Percentiles rank a stretch among this genome's conserved stretches.
phyloP scores from a whole-genome alignment of 2,113 vertebrate genomes.

The Ellobius talpinus region DNA sequence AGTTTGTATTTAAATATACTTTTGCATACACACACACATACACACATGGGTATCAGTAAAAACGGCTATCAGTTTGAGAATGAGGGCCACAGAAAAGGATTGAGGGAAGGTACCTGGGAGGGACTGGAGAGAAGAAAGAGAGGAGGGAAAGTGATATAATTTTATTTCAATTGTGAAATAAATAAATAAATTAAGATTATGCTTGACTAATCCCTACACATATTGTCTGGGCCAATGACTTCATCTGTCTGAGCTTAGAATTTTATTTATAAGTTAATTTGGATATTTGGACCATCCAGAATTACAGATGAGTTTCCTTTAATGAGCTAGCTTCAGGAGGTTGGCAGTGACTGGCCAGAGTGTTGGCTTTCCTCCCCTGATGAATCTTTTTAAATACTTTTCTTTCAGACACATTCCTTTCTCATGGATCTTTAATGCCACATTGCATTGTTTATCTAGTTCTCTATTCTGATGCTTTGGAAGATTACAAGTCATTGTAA shows the following conservation, averaged over 20 bases:
- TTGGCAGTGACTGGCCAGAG: not conserved
- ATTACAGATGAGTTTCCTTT: slow-evolving; percentile 8
- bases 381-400: slow-evolving; percentile 33
- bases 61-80: not conserved
- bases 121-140: not conserved
- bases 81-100: not conserved
- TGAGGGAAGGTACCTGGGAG: not conserved
- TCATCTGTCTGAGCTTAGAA: not conserved
- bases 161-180: not conserved
- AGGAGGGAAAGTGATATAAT: not conserved
- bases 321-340: not conserved
- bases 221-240: not conserved
- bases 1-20: not conserved
- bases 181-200: slow-evolving; percentile 38
- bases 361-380: not conserved
- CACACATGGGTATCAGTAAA: not conserved
- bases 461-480: not conserved
- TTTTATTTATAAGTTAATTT: not conserved
- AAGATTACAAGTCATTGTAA: not conserved
- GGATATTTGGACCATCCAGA: not conserved
- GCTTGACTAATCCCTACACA: not conserved
- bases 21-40: not conserved
- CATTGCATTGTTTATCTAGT: not conserved
- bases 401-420: not conserved
- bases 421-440: not conserved